Evolutionary conservation across 2,113 vertebrate species (phyloP).

Genomic region (Microcebus tavaratra): DNA sequence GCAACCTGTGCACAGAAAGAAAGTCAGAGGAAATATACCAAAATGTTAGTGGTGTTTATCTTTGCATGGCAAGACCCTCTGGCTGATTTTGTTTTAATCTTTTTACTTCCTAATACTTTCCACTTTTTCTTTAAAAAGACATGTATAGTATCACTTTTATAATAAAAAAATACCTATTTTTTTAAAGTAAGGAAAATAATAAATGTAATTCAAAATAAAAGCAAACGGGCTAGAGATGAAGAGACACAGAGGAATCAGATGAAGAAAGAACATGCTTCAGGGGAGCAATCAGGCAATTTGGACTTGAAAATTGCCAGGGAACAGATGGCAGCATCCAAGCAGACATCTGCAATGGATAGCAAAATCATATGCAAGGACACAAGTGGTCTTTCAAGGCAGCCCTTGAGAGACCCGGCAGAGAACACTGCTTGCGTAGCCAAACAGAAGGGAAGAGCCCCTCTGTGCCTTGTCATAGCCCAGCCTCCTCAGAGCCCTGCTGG

Average conservation of each 20-base stretch:
- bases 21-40: neutral
- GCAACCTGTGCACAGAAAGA: neutral
- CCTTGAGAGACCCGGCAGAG: conserved; percentile 21
- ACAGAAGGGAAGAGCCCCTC: conserved; percentile 8
- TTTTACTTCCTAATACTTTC: conserved; percentile 42
- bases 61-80: neutral
- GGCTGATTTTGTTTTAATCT: neutral
- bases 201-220: conserved; percentile 46
- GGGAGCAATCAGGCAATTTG: conserved; percentile 52
- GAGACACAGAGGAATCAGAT: conserved; percentile 20
- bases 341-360: conserved; percentile 69
- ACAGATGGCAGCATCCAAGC: conserved; percentile 57
- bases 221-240: neutral
- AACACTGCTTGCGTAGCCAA: neutral
- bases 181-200: neutral
- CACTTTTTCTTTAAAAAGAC: neutral
- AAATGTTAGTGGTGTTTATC: neutral
- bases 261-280: conserved; percentile 53
- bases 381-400: conserved; percentile 64
- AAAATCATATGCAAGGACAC: conserved; percentile 67
- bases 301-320: conserved; percentile 53
- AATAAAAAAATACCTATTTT: neutral
- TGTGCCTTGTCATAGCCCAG: neutral
- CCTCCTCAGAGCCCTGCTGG: neutral
- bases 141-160: neutral